These are phyloP conservation scores for Drosophila parvula DNA, from an alignment of 1,140 invertebrate species.

Conservation along the genomic window DNA sequence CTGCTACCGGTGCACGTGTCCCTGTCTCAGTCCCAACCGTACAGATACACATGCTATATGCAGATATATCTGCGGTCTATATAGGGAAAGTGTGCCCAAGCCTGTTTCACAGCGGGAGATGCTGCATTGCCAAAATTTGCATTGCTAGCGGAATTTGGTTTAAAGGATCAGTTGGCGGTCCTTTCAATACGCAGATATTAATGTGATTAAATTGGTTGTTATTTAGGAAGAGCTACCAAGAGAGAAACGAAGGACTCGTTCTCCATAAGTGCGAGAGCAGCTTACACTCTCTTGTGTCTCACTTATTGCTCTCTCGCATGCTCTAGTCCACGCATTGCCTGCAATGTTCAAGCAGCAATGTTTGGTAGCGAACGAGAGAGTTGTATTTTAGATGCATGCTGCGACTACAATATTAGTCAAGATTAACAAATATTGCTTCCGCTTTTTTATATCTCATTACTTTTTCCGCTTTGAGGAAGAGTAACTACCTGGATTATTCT, in stretches of 20 bases:
- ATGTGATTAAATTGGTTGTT: background rate
- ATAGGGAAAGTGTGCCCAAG: background rate
- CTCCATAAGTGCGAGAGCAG: background rate
- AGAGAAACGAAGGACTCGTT: background rate
- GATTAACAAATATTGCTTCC: no score
- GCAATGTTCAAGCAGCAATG: no score
- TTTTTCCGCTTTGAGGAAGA: background rate
- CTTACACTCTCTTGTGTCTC: background rate
- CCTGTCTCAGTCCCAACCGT: conserved; percentile 39
- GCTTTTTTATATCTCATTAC: background rate
- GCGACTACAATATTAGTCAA: no score
- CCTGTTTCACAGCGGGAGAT: conserved; percentile 20
- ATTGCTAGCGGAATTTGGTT: conserved; percentile 4
- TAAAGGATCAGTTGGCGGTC: conserved; percentile 11
- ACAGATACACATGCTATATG: background rate
- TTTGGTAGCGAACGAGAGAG: background rate
- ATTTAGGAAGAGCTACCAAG: background rate
- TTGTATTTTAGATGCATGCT: no score
- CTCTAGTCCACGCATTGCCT: background rate
- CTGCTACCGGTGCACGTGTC: conserved; percentile 62
- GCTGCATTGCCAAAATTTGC: conserved; percentile 13
- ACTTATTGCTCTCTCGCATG: background rate
- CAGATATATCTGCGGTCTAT: background rate
- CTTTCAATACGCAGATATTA: background rate
- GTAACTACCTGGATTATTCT: background rate